Evolutionary conservation across 2,113 vertebrate species (phyloP), one percentile per base, ranked within the genome.

Genomic region (Eudyptes chrysolophus): DNA sequence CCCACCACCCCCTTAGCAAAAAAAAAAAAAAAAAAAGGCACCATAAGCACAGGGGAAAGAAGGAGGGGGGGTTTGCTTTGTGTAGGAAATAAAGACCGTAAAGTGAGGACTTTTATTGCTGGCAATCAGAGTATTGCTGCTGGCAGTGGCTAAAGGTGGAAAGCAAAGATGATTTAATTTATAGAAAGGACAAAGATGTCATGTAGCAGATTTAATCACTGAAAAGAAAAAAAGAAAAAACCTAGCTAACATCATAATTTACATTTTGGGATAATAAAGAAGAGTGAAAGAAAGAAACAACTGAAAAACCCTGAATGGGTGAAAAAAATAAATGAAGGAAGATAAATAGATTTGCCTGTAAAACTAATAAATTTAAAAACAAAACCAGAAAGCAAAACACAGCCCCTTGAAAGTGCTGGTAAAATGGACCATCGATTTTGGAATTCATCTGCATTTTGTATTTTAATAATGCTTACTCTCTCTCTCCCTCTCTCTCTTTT

Each of bases 361-460:
- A 98, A 98, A 98, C 98, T 98, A 98, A 98, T 98, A 99, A 98
- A 98, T 98, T 98, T 98, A 88, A 98, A 98, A 98, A 98, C 97
- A 98, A 98, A 98, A 97, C 97, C 98, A 98, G 98, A 98, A 98
- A 98, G 98, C 98, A 97, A 98, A 98, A 98, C 97, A 97, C 96
- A 98, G 97, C 95, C 98, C 97, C 97, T 98, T 98, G 96, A 98
- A 98, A 98, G 98, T 98, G 98, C 98, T 98, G 98, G 97, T 98
- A 98, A 98, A 99, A 98, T 98, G 98, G 98, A 98, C 98, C 98
- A 99, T 98, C 98, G 98, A 98, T 98, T 98, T 98, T 98, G 98
- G 98, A 98, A 98, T 98, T 98, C 98, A 99, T 99, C 98, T 99
- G 98, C 98, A 99, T 99, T 98, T 98, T 99, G 99, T 99, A 99